phyloP scores from a whole-genome alignment of 2,888 invertebrate species.

The Physocephala rufipes region DNA sequence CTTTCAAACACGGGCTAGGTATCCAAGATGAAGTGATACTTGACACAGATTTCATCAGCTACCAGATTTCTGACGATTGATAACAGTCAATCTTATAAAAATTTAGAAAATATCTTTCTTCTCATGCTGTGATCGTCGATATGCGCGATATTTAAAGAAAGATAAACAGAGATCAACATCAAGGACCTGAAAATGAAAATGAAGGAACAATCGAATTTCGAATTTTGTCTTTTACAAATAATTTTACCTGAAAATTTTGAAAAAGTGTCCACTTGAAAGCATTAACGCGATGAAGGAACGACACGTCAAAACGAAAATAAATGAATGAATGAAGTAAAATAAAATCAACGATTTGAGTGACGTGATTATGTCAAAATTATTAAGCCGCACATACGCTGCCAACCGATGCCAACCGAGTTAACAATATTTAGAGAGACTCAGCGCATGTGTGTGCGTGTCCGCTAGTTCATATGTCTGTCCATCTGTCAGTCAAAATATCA shows the following conservation, averaged over 20 bases:
- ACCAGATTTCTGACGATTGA: background rate
- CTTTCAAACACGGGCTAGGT: too few species aligned
- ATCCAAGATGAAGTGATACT: conserved; percentile 4
- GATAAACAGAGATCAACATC: conserved; percentile 1
- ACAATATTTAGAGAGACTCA: too few species aligned
- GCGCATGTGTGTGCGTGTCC: background rate
- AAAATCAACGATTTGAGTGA: conserved; percentile 31
- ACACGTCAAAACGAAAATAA: conserved; percentile 25
- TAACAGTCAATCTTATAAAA: background rate
- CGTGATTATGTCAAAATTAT: conserved; percentile 35
- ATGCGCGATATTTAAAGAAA: conserved; percentile 14
- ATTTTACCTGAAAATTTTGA: too few species aligned
- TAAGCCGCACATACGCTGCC: conserved; percentile 11
- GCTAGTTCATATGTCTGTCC: background rate
- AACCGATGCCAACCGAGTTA: conserved; percentile 4
- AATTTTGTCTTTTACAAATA: too few species aligned
- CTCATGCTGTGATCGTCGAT: background rate
- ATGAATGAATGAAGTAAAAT: background rate
- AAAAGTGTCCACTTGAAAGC: too few species aligned
- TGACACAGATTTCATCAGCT: conserved; percentile 22
- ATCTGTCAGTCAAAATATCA: conserved; percentile 30
- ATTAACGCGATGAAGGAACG: background rate
- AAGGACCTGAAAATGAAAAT: background rate
- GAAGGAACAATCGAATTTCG: too few species aligned
- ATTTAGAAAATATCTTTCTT: background rate